Conservation (phyloP, 53 echinoderm and acorn worm species). For the Arbacia lixula region DNA sequence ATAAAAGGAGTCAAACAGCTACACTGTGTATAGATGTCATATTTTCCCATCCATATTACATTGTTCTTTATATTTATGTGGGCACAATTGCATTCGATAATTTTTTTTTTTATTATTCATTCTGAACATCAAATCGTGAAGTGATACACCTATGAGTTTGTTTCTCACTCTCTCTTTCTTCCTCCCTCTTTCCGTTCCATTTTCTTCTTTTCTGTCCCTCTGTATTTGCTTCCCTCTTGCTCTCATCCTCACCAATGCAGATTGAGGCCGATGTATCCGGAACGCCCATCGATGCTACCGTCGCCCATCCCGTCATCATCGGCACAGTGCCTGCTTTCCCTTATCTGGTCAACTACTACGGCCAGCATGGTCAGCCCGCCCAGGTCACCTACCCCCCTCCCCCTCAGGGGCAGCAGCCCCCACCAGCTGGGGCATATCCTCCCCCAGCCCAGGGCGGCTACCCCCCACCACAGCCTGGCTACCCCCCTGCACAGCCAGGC, state of each 20-base stretch:
- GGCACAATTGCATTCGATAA: too few relatives aligned
- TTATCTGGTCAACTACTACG: not conserved
- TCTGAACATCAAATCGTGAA: too few relatives aligned
- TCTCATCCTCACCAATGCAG: slow-evolving; percentile 25
- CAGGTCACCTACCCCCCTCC: not conserved
- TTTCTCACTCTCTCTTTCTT: too few relatives aligned
- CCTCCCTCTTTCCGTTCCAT: too few relatives aligned
- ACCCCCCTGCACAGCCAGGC: not conserved
- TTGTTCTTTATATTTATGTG: too few relatives aligned
- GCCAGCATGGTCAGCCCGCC: not conserved
- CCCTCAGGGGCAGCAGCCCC: not conserved
- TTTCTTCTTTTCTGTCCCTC: too few relatives aligned
- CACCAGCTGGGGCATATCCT: not conserved
- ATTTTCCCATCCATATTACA: too few relatives aligned
- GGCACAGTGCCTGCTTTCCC: slow-evolving; percentile 59
- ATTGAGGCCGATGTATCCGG: slow-evolving; percentile 57
- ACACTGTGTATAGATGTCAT: too few relatives aligned
- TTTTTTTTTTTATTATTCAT: too few relatives aligned
- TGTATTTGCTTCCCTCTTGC: too few relatives aligned
- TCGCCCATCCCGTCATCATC: slow-evolving; percentile 41
- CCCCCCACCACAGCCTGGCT: slow-evolving; percentile 17
- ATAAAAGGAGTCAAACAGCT: too few relatives aligned
- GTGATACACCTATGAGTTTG: too few relatives aligned
- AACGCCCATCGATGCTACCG: slow-evolving; percentile 56
- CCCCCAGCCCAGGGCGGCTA: not conserved